Conservation (phyloP, 2,113 vertebrate species). For the Halcyon senegalensis region DNA sequence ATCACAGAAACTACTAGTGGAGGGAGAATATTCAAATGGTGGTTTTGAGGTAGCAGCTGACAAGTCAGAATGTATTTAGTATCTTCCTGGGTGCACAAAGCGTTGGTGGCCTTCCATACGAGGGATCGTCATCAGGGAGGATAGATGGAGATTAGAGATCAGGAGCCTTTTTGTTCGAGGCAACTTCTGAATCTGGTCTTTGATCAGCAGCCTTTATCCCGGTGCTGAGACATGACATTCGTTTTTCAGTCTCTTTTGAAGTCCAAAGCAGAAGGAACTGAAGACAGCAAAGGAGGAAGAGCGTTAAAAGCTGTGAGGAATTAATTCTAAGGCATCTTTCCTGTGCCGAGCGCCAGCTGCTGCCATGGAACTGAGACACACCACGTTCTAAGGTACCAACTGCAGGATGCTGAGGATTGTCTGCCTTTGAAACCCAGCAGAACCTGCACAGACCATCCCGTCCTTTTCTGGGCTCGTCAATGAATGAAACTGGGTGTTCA, state of each 20-base stretch:
- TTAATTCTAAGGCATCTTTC: neutral
- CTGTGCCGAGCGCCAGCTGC: neutral
- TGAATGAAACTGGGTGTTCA: too few relatives aligned
- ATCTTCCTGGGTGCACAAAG: neutral
- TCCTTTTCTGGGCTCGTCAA: neutral
- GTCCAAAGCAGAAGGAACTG: neutral
- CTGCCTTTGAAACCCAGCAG: neutral
- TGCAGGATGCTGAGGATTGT: accelerated
- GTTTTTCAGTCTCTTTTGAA: accelerated
- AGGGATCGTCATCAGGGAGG: neutral
- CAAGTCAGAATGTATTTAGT: neutral
- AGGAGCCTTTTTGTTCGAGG: accelerated
- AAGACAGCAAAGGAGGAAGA: neutral
- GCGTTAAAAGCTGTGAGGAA: neutral
- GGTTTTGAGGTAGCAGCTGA: neutral
- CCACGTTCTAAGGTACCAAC: accelerated
- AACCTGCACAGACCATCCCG: neutral
- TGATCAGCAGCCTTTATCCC: neutral
- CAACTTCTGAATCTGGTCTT: neutral
- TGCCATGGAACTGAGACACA: neutral
- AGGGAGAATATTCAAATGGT: neutral
- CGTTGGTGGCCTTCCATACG: neutral
- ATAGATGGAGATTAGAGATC: neutral
- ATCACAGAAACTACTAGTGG: neutral
- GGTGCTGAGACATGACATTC: accelerated